Conservation (phyloP, 1,140 invertebrate genomes). For the Formica selysi region DNA sequence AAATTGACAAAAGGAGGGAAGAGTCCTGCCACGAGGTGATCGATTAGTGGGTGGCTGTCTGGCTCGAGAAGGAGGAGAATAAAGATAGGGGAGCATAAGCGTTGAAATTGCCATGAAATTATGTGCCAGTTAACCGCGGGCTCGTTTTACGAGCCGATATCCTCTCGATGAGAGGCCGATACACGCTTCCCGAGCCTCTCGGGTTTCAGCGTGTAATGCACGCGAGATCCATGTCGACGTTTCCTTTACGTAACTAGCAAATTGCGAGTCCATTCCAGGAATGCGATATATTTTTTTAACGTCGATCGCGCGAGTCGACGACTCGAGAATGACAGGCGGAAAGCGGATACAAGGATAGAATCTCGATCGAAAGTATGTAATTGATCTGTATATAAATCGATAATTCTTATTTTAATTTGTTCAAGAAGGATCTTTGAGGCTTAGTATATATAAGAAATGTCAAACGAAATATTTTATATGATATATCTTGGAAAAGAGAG, state of each 20-base stretch:
- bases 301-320: background rate
- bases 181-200: slow-evolving; percentile 53
- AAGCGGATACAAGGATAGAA: background rate
- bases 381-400: background rate
- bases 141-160: slow-evolving; percentile 63
- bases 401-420: no score
- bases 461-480: background rate
- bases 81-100: slow-evolving; percentile 40
- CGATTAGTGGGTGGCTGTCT: slow-evolving; percentile 67
- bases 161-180: slow-evolving; percentile 46
- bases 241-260: slow-evolving; percentile 57
- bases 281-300: slow-evolving; percentile 22
- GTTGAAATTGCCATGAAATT: slow-evolving; percentile 70
- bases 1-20: background rate
- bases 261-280: slow-evolving; percentile 30
- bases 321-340: background rate
- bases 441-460: background rate
- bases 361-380: background rate
- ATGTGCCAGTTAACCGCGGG: slow-evolving; percentile 66
- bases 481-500: no score
- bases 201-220: slow-evolving; percentile 52
- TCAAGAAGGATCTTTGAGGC: background rate
- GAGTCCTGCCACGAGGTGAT: slow-evolving; percentile 43
- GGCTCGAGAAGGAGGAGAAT: slow-evolving; percentile 5
- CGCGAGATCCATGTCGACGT: slow-evolving; percentile 53